Conservation (phyloP, 2,888 invertebrate genomes). For the Onthophagus sagittarius region DNA sequence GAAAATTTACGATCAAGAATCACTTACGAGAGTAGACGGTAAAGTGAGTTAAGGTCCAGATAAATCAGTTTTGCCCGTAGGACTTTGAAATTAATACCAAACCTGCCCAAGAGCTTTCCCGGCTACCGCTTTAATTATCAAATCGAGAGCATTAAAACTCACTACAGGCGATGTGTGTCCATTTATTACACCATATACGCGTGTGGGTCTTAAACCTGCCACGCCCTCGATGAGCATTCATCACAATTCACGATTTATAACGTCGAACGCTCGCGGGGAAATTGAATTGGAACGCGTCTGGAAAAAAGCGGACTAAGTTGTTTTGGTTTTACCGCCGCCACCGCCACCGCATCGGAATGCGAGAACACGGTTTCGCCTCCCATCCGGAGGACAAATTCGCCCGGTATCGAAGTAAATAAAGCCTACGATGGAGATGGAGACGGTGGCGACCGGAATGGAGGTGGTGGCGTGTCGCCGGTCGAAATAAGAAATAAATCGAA, state of each 20-base stretch:
- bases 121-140: constrained; percentile 40
- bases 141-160: constrained; percentile 32
- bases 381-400: not conserved
- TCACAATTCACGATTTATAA: constrained; percentile 37
- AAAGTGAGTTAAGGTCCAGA: constrained; percentile 19
- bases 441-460: constrained; percentile 11
- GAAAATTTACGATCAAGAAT: constrained; percentile 9
- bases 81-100: constrained; percentile 40
- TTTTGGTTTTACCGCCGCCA: not conserved
- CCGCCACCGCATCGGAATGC: not conserved
- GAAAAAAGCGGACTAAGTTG: not conserved
- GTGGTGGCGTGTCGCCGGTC: constrained; percentile 4
- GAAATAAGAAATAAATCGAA: constrained; percentile 21
- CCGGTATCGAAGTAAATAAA: constrained; percentile 7
- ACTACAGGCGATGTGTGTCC: constrained; percentile 37
- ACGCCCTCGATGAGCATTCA: constrained; percentile 37
- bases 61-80: constrained; percentile 40
- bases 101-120: constrained; percentile 32
- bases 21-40: not conserved
- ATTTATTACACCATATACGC: constrained; percentile 39
- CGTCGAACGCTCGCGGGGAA: not conserved
- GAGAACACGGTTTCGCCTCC: constrained; percentile 9
- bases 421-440: constrained; percentile 18
- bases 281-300: not conserved
- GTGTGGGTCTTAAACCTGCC: constrained; percentile 35